Evolutionary conservation across 2,888 invertebrate genomes (phyloP), one percentile per base, ranked within the genome.

Genomic region (Cerastis leucographa): DNA sequence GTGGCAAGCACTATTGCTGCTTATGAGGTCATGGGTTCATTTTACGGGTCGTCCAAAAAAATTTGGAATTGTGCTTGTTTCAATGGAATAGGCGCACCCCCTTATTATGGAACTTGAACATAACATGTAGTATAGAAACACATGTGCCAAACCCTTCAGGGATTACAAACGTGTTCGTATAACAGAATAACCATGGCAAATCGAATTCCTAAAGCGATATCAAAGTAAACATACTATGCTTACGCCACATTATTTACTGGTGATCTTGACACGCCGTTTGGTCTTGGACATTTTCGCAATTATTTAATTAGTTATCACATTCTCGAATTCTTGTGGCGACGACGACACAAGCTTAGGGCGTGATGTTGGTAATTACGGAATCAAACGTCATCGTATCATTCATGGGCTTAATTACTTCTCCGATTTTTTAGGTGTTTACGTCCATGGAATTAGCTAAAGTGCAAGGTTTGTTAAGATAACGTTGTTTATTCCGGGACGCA

Each of bases 181-280:
- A n/a, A 14, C 19, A 42, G 40, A 62, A n/a, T 40, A 64, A 42
- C 44, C 42, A 64, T 25, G 64, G 69, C 49, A 49, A 64, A 75
- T 74, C n/a, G 62, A 77, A 83, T 74, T 79, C 79, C 64, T 69
- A 14, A 73, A 70, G 66, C 80, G 70, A 71, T 70, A 78, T 74
- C 74, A 84, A 78, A 79, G 72, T 84, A 86, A 81, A 79, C 61
- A 84, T 65, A 54, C 74, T 61, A 78, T 72, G 64, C 75, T 91
- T 91, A 82, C 92, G 87, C 82, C 87, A 91, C 75, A 61, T 68
- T 75, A 78, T 68, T 78, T 71, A 74, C 81, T 59, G 73, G 85
- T 81, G 91, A 81, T 91, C 90, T 90, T 91, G 92, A 91, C 91
- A 90, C 85, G 84, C 78, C 79, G 83, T 70, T 85, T 74, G 85